These are phyloP conservation scores for Leucopsar rothschildi DNA, from an alignment of 2,113 vertebrate species.

Conservation along the genomic window DNA sequence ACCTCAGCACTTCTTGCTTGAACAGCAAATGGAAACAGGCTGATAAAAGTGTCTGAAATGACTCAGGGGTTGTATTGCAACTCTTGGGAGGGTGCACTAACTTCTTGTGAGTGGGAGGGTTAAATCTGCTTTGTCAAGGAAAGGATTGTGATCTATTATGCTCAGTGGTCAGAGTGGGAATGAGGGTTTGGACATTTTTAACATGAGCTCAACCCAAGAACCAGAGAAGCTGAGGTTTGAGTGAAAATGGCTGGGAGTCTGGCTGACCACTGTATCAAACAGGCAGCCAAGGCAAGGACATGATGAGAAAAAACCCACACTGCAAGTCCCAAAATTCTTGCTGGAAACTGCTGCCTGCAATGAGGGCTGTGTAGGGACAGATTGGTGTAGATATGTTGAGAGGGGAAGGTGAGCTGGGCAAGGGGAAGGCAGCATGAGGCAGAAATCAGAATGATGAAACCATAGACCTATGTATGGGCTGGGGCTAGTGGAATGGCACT, in stretches of 20 bases:
- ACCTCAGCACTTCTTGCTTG: background rate
- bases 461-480: background rate
- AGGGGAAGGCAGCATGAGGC: background rate
- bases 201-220: background rate
- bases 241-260: background rate
- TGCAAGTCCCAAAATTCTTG: background rate
- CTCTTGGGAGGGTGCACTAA: background rate
- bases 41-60: background rate
- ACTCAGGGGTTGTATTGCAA: background rate
- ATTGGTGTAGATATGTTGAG: background rate
- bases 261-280: accelerated
- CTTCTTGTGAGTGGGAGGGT: background rate
- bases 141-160: background rate
- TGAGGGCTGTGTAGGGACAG: background rate
- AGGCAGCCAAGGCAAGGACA: background rate
- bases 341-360: background rate
- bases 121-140: background rate
- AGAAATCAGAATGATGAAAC: background rate
- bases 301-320: background rate
- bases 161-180: background rate
- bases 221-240: background rate
- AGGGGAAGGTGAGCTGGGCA: background rate
- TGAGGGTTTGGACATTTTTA: background rate
- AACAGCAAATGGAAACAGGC: background rate
- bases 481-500: background rate